Conservation (phyloP, 2,113 vertebrate genomes). For the Actenoides lindsayi region DNA sequence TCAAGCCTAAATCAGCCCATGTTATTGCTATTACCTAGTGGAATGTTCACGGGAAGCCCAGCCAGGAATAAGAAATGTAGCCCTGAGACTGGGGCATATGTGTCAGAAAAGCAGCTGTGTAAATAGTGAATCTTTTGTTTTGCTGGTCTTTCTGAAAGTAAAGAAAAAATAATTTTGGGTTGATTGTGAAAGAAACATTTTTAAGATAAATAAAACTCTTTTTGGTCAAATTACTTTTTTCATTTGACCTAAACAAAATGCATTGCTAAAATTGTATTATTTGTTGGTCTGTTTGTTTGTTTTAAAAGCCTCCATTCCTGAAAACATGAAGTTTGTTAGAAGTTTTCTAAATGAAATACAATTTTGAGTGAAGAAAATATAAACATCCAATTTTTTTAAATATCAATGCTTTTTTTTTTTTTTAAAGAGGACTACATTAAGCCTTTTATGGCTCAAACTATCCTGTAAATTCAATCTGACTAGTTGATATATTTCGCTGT, state of each 20-base stretch:
- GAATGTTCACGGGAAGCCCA: conserved; percentile 31
- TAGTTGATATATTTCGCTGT: not conserved
- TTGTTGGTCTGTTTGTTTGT: not conserved
- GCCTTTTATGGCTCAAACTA: not conserved
- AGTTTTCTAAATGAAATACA: not conserved
- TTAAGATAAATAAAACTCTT: not conserved
- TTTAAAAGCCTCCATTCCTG: not conserved
- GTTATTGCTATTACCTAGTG: conserved; percentile 24
- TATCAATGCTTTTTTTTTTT: not conserved
- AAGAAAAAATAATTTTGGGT: not conserved
- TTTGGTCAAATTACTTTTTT: not conserved
- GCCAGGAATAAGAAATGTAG: conserved; percentile 61
- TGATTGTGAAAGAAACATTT: not conserved
- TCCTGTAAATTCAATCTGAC: not conserved
- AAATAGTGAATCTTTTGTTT: conserved; percentile 46
- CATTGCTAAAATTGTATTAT: not conserved
- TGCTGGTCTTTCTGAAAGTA: not conserved
- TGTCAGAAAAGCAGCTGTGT: conserved; percentile 51
- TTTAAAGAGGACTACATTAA: not conserved
- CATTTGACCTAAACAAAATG: not conserved
- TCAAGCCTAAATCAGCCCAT: conserved; percentile 4
- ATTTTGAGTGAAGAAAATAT: not conserved
- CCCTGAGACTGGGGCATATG: not conserved
- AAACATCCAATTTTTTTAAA: not conserved
- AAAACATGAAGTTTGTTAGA: not conserved